phyloP scores from a whole-genome alignment of 2,797 vertebrate genomes.

The Cheirogaleus major region DNA sequence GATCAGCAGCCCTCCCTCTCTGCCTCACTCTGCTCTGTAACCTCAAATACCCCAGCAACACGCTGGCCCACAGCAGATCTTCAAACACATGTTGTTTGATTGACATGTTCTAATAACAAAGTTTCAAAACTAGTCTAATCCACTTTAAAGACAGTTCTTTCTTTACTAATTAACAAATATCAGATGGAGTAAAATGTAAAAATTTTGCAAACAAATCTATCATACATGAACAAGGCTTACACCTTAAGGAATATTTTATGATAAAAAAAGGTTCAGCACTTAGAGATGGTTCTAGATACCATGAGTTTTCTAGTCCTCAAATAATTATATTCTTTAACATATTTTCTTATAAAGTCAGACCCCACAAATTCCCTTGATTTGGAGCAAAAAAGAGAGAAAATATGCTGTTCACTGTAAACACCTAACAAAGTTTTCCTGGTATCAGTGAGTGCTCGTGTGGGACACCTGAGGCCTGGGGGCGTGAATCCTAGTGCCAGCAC shows the following conservation, averaged over 20 bases:
- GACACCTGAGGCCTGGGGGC: neutral
- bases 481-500: neutral
- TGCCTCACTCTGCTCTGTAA: neutral
- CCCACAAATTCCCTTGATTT: neutral
- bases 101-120: neutral
- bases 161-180: neutral
- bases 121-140: neutral
- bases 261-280: neutral
- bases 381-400: neutral
- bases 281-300: neutral
- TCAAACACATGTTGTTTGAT: neutral
- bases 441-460: rapidly evolving
- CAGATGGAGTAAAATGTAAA: neutral
- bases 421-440: neutral
- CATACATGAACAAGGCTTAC: neutral
- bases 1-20: neutral
- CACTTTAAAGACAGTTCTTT: neutral
- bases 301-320: neutral
- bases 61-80: neutral
- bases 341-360: neutral
- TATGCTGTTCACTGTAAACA: neutral
- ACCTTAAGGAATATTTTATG: neutral
- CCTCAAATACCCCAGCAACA: neutral
- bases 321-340: neutral
- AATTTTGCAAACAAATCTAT: neutral